Evolutionary conservation across 2,113 vertebrate species (phyloP).

Genomic region (Scophthalmus maximus): DNA sequence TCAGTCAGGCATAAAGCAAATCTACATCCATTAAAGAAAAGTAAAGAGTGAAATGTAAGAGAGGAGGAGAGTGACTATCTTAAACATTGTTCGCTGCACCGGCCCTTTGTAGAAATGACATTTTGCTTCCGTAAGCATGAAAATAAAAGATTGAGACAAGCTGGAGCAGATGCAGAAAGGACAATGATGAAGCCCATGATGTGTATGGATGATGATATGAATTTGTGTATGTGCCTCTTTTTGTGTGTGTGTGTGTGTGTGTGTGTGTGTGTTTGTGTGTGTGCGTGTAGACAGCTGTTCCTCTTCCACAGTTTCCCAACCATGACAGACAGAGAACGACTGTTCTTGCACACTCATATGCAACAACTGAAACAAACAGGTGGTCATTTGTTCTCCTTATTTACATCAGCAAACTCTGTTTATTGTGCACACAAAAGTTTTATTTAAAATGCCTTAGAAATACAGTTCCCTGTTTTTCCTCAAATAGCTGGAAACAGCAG

Average conservation of each 20-base stretch:
- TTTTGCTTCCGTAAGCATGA: slow-evolving; percentile 65
- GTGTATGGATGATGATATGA: slow-evolving; percentile 20
- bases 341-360: neutral
- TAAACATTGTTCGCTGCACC: slow-evolving; percentile 25
- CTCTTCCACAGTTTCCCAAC: neutral
- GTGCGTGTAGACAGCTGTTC: slow-evolving; percentile 10
- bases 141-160: slow-evolving; percentile 52
- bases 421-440: too few relatives aligned
- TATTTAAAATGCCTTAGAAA: too few relatives aligned
- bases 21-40: slow-evolving; percentile 48
- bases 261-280: slow-evolving; percentile 2
- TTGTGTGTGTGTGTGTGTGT: slow-evolving; percentile 11
- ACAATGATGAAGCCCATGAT: slow-evolving; percentile 15
- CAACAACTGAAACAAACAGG: slow-evolving; percentile 1
- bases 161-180: slow-evolving; percentile 39
- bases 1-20: slow-evolving; percentile 42
- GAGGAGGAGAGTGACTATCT: slow-evolving; percentile 22
- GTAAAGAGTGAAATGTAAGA: slow-evolving; percentile 55
- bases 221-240: too few relatives aligned
- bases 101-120: slow-evolving; percentile 44
- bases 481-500: neutral
- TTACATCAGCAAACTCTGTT: too few relatives aligned
- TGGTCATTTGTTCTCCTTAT: neutral
- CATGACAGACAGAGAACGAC: slow-evolving; percentile 19
- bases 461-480: too few relatives aligned